Conservation (phyloP, 2,888 invertebrate species). For the Ornithoptera priamus region DNA sequence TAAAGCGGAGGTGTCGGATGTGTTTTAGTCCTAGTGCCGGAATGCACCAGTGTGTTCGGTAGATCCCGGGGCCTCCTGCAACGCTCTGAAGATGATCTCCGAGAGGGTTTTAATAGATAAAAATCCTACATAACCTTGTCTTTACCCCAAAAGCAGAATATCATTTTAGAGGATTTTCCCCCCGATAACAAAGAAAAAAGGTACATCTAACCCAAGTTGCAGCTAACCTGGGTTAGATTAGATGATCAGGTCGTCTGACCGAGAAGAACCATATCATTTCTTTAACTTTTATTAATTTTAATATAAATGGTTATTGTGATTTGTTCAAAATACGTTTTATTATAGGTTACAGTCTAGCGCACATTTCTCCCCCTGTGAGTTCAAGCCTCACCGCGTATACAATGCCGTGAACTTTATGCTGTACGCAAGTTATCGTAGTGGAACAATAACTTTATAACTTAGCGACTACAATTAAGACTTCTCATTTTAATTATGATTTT, state of each 20-base stretch:
- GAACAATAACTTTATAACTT: constrained; percentile 19
- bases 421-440: constrained; percentile 14
- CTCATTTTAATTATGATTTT: constrained; percentile 11
- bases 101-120: too few relatives aligned
- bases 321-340: neutral
- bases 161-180: too few relatives aligned
- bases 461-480: constrained; percentile 10
- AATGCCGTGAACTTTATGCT: neutral
- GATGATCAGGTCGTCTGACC: neutral
- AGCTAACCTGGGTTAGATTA: neutral
- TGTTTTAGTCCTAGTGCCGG: too few relatives aligned
- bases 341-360: constrained; percentile 7
- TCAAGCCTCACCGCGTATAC: constrained; percentile 5
- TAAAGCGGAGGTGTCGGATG: too few relatives aligned
- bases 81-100: too few relatives aligned
- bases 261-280: neutral
- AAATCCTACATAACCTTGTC: too few relatives aligned
- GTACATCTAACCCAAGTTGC: neutral
- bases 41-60: too few relatives aligned
- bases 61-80: too few relatives aligned
- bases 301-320: neutral
- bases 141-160: too few relatives aligned
- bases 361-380: neutral
- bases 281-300: neutral
- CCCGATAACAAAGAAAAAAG: too few relatives aligned